Evolutionary conservation across 1,140 invertebrate species (phyloP).

Genomic region (Epicauta chinensis): DNA sequence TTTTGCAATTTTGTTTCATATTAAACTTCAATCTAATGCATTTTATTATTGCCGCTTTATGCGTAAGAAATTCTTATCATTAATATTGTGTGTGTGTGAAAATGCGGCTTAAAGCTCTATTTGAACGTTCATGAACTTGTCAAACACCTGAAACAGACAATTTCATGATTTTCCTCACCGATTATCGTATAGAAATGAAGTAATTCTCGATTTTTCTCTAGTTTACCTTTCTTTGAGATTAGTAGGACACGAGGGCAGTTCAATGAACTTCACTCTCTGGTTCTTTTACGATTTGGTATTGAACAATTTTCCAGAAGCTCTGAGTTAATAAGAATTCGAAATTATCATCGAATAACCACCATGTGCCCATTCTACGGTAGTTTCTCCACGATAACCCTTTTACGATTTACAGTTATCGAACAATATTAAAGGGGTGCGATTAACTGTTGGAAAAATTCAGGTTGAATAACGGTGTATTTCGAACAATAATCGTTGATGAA

Average conservation of each 20-base stretch:
- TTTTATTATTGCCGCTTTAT: neutral
- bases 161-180: too few species aligned
- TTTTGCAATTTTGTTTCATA: constrained; percentile 15
- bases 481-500: too few species aligned
- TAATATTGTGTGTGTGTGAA: too few species aligned
- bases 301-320: neutral
- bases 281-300: neutral
- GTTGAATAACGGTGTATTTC: constrained; percentile 10
- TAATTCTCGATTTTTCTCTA: constrained; percentile 17
- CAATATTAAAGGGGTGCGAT: constrained; percentile 5
- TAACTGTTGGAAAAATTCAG: neutral
- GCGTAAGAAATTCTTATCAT: too few species aligned
- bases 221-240: constrained; percentile 29
- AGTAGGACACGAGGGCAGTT: constrained; percentile 34
- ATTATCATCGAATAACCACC: neutral
- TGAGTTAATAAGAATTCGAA: neutral
- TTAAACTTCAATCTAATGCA: constrained; percentile 5
- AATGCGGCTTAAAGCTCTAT: too few species aligned
- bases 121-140: too few species aligned
- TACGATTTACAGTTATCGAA: too few species aligned
- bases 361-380: too few species aligned
- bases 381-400: too few species aligned
- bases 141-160: too few species aligned
- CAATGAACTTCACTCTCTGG: constrained; percentile 21
- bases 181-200: too few species aligned